Conservation (phyloP, 2,888 invertebrate species). For the Ctena decussata region DNA sequence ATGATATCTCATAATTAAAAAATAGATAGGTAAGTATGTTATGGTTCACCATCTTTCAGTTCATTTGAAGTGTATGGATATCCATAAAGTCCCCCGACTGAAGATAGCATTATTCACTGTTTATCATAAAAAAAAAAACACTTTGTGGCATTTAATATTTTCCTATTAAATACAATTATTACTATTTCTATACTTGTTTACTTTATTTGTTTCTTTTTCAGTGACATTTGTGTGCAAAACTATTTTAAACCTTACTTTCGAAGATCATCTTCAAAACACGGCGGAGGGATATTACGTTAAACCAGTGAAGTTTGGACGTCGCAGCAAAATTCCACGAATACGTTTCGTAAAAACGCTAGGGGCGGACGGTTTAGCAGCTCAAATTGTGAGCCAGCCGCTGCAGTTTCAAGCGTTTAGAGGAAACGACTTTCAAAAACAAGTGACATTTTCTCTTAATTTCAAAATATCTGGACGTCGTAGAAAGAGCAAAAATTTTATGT, state of each 20-base stretch:
- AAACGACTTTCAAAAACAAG: conserved; percentile 62
- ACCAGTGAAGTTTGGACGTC: conserved; percentile 29
- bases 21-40: no score
- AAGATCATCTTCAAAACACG: conserved; percentile 44
- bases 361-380: conserved; percentile 43
- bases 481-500: conserved; percentile 42
- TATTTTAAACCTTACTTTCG: conserved; percentile 54
- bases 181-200: no score
- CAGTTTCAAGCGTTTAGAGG: conserved; percentile 59
- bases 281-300: conserved; percentile 52
- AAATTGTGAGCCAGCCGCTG: conserved; percentile 61
- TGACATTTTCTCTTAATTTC: conserved; percentile 60
- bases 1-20: no score
- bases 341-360: conserved; percentile 46
- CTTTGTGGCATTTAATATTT: no score
- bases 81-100: no score
- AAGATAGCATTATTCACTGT: no score
- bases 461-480: conserved; percentile 49
- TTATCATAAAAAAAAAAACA: no score
- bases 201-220: not conserved
- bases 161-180: no score
- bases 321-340: conserved; percentile 50
- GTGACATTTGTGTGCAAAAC: conserved; percentile 52
- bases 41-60: no score
- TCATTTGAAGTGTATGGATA: no score